Conservation (phyloP, 2,888 invertebrate species). For the Caradrina clavipalpis region DNA sequence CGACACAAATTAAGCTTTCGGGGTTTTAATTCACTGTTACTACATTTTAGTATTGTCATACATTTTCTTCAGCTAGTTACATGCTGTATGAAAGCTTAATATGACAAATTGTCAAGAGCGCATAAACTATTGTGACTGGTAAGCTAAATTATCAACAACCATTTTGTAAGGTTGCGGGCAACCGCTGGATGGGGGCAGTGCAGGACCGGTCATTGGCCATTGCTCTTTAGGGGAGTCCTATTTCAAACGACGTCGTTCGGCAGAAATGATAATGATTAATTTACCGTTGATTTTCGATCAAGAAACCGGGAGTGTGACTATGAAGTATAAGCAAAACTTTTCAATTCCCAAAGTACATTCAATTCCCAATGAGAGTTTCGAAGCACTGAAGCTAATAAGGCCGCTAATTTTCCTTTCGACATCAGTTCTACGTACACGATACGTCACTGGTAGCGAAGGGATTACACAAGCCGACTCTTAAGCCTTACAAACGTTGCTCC, state of each 20-base stretch:
- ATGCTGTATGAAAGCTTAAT: not conserved
- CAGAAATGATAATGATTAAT: not conserved
- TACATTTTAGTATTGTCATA: too few relatives aligned
- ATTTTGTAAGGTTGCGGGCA: not conserved
- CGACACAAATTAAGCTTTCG: too few relatives aligned
- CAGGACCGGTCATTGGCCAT: too few relatives aligned
- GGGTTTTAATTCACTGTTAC: too few relatives aligned
- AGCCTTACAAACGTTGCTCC: slow-evolving; percentile 83
- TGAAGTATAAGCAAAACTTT: not conserved
- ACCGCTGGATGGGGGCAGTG: too few relatives aligned
- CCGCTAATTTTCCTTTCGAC: slow-evolving; percentile 56
- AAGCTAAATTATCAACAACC: not conserved
- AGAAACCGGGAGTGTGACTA: not conserved
- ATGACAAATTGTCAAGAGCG: not conserved
- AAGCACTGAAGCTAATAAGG: slow-evolving; percentile 50
- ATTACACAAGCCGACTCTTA: slow-evolving; percentile 75
- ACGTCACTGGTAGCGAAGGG: slow-evolving; percentile 59
- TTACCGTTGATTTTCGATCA: not conserved
- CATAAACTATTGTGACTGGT: not conserved
- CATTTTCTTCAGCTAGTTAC: too few relatives aligned
- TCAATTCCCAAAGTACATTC: slow-evolving; percentile 9
- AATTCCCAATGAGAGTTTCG: slow-evolving; percentile 16
- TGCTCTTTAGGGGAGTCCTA: too few relatives aligned
- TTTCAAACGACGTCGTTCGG: too few relatives aligned
- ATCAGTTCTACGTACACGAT: slow-evolving; percentile 49